These are phyloP conservation scores for Pinctada fucata DNA, from an alignment of 2,888 invertebrate species.

Conservation along the genomic window DNA sequence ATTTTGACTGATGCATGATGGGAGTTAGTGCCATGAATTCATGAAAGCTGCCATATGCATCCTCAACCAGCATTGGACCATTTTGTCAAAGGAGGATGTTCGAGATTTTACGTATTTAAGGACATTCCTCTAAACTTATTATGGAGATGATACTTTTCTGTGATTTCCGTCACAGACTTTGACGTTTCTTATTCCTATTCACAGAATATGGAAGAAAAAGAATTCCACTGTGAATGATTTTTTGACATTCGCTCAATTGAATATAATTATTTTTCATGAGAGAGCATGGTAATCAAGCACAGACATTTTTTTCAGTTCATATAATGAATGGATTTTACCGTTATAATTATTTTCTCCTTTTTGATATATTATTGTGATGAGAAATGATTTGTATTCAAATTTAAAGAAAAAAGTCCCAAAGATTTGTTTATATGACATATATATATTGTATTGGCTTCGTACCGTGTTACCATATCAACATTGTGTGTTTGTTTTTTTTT, in stretches of 20 bases:
- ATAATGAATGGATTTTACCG: background rate
- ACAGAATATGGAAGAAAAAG: background rate
- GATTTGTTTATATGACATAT: background rate
- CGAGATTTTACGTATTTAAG: no score
- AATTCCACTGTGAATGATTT: background rate
- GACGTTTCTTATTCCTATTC: no score
- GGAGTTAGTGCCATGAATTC: slow-evolving; percentile 38
- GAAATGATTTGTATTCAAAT: background rate
- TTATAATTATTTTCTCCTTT: background rate
- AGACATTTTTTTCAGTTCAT: background rate
- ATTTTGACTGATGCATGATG: slow-evolving; percentile 22
- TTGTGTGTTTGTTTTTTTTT: background rate
- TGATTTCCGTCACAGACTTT: no score
- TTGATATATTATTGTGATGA: background rate
- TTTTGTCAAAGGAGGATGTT: background rate
- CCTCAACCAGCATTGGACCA: background rate
- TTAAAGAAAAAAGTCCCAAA: background rate
- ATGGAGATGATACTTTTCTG: no score
- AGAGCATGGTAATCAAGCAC: background rate
- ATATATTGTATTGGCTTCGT: background rate
- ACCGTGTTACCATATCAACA: background rate
- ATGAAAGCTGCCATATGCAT: slow-evolving; percentile 31
- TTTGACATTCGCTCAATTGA: background rate
- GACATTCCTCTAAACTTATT: no score
- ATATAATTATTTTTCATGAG: background rate